Base-by-base conservation (phyloP, 2,113 vertebrate species). In the Nansenia antarctica region DNA sequence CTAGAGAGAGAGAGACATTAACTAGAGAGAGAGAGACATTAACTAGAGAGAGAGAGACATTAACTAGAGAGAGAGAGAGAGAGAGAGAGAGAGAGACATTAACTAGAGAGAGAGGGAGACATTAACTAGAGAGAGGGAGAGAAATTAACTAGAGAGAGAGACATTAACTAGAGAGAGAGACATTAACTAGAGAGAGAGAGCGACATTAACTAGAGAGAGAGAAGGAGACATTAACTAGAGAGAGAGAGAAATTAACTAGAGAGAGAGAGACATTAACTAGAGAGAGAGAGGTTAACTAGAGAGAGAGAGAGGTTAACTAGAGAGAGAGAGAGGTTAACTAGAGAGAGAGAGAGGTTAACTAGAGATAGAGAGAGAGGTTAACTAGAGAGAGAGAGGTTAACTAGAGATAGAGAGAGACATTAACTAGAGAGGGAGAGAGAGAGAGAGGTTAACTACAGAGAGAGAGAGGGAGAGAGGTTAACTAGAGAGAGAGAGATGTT, bases 361-460 rank as follows among this genome's bases (percentile, higher is more conserved):
- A 1, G 26, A 18, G 39, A 12, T 4, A 30, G 29, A 9, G 11
- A 65, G 15, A n/a, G 5, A 37, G 70, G 54, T 9, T 0, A 2
- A 11, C 5, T 1, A 9, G n/a, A 29, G n/a, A 18, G 35, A 47
- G 5, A 49, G 31, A 34, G 54, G 24, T 76, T 85, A 72, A 92
- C 91, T 8, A 22, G 9, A 14, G 1, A 49, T 20, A 6, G n/a
- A 9, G 45, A 0, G 14, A 15, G 3, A 18, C n/a, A n/a, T n/a
- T n/a, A n/a, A n/a, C n/a, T 1, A 11, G n/a, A 24, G 3, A 20
- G 22, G 1, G 2, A 49, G 42, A 9, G 14, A 29, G 52, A 32
- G 20, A 14, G 5, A 9, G 24, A 9, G 47, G n/a, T n/a, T n/a
- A n/a, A n/a, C n/a, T n/a, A 18, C 29, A 20, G 20, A 11, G 8